Evolutionary conservation across 1,140 invertebrate species (phyloP).

Genomic region (Drosophila insularis): DNA sequence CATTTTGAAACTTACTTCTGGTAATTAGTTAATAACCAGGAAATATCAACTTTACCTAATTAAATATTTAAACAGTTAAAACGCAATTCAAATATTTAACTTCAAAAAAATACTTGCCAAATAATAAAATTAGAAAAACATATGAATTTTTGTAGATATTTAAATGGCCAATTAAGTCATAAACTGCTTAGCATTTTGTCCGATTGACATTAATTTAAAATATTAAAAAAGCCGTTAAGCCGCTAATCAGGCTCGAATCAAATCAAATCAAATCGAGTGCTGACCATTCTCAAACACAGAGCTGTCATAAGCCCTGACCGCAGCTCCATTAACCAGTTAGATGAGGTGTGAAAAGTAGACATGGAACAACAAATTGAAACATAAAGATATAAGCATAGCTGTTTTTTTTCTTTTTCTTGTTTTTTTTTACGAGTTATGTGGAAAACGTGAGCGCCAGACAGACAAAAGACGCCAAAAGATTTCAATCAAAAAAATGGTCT

Average conservation of each 20-base stretch:
- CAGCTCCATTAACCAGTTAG: slow-evolving; percentile 51
- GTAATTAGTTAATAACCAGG: neutral
- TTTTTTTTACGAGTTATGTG: slow-evolving; percentile 54
- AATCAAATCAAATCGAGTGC: slow-evolving; percentile 38
- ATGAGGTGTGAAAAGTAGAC: slow-evolving; percentile 62
- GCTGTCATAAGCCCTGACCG: slow-evolving; percentile 38
- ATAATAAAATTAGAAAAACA: too few species aligned
- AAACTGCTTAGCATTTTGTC: too few species aligned
- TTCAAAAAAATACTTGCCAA: too few species aligned
- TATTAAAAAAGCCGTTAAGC: slow-evolving; percentile 19
- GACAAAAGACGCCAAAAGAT: slow-evolving; percentile 49
- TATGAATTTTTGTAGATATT: too few species aligned
- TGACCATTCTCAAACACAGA: slow-evolving; percentile 26
- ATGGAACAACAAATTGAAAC: slow-evolving; percentile 44
- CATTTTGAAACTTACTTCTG: neutral
- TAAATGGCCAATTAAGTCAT: too few species aligned
- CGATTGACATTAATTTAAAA: too few species aligned
- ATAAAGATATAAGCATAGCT: slow-evolving; percentile 57
- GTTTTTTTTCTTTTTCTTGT: neutral
- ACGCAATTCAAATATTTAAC: too few species aligned
- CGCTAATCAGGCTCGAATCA: slow-evolving; percentile 50
- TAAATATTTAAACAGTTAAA: too few species aligned
- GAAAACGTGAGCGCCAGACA: slow-evolving; percentile 57
- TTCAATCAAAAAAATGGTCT: slow-evolving; percentile 71
- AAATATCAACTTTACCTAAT: too few species aligned